phyloP scores from a whole-genome alignment of 1,140 invertebrate genomes.

The Pseudomyrmex sp. region DNA sequence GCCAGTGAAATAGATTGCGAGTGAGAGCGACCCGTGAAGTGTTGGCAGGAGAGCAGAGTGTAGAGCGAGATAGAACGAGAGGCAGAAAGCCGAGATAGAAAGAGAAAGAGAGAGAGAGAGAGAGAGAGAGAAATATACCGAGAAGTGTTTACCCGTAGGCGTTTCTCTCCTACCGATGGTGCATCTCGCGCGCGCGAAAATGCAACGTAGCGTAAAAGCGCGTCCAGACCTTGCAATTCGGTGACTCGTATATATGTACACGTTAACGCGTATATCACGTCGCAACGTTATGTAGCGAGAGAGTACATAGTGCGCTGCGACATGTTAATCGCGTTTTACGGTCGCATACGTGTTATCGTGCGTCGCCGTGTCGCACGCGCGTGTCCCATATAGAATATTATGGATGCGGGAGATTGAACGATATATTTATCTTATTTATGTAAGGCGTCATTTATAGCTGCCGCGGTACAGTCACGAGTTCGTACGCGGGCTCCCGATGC shows the following conservation, averaged over 20 bases:
- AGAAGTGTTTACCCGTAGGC: conserved; percentile 53
- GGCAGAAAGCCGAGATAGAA: background rate
- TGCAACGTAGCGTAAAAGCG: conserved; percentile 35
- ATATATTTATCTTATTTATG: background rate
- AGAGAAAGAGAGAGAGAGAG: background rate
- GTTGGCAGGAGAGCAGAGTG: conserved; percentile 25
- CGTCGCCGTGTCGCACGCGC: too few species aligned
- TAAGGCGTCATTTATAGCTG: background rate
- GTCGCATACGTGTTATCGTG: too few species aligned
- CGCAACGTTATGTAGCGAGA: too few species aligned
- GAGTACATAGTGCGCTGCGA: too few species aligned
- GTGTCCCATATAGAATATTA: too few species aligned
- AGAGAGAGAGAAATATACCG: background rate
- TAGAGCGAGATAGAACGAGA: conserved; percentile 35
- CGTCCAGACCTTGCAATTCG: conserved; percentile 16
- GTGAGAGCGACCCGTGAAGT: conserved; percentile 13
- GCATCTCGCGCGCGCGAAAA: conserved; percentile 43
- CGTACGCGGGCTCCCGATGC: background rate
- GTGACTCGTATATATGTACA: background rate
- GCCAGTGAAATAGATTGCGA: conserved; percentile 41
- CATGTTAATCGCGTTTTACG: too few species aligned
- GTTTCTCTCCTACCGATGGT: conserved; percentile 40
- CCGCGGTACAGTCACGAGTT: conserved; percentile 12
- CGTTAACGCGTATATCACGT: too few species aligned
- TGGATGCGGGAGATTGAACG: background rate